Percentiles rank a stretch among this genome's conserved stretches.
phyloP scores from a whole-genome alignment of 2,888 invertebrate genomes.

The Stenchaetothrips biformis region DNA sequence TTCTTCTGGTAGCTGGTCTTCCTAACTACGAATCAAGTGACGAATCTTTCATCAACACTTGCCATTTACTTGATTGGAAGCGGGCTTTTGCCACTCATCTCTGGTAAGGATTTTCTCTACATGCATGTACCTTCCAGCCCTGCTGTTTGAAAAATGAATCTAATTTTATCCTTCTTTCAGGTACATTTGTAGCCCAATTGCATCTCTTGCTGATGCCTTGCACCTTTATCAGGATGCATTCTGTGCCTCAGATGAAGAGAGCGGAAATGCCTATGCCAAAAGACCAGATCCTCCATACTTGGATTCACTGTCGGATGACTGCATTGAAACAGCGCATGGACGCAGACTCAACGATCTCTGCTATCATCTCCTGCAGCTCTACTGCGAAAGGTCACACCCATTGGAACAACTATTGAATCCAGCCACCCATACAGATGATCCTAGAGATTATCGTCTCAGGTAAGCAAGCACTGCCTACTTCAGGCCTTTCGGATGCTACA shows the following conservation, averaged over 20 bases:
- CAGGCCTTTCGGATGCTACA: background rate
- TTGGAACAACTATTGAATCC: conserved; percentile 68
- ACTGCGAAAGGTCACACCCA: conserved; percentile 59
- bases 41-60: conserved; percentile 57
- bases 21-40: conserved; percentile 50
- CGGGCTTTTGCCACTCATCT: conserved; percentile 72
- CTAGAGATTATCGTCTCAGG: conserved; percentile 77
- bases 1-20: conserved; percentile 63
- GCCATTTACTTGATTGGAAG: conserved; percentile 73
- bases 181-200: conserved; percentile 65
- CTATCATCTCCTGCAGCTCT: conserved; percentile 76
- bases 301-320: conserved; percentile 36
- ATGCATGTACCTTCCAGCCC: conserved; percentile 36
- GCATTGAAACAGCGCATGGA: conserved; percentile 38
- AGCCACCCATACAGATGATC: conserved; percentile 69
- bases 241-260: conserved; percentile 44
- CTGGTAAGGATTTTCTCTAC: conserved; percentile 54
- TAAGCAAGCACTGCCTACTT: conserved; percentile 42
- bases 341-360: conserved; percentile 60
- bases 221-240: conserved; percentile 67
- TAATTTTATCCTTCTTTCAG: conserved; percentile 43
- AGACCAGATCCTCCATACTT: conserved; percentile 45
- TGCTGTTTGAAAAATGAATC: conserved; percentile 20
- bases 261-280: conserved; percentile 45
- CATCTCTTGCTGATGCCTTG: conserved; percentile 67